phyloP scores from a whole-genome alignment of 1,140 invertebrate genomes.

The Drosophila kohkoa region DNA sequence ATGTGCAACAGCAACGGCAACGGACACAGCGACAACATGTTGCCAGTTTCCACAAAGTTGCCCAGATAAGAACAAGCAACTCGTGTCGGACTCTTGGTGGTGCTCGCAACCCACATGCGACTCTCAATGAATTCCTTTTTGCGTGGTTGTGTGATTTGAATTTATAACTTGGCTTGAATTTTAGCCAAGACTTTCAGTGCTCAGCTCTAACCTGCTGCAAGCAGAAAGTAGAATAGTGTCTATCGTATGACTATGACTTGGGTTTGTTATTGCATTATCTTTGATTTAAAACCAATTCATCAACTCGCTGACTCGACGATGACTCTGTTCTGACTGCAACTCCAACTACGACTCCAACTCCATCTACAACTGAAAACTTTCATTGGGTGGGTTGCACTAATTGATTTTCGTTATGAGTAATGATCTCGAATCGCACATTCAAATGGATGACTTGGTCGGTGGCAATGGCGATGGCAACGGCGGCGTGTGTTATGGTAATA shows the following conservation, averaged over 20 bases:
- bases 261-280: slow-evolving; percentile 80
- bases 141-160: slow-evolving; percentile 82
- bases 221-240: slow-evolving; percentile 5
- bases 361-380: slow-evolving; percentile 34
- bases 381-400: slow-evolving; percentile 76
- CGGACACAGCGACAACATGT: slow-evolving; percentile 55
- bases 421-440: slow-evolving; percentile 75
- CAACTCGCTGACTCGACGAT: slow-evolving; percentile 75
- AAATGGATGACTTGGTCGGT: slow-evolving; percentile 66
- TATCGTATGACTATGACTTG: slow-evolving; percentile 62
- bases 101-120: slow-evolving; percentile 63
- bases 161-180: slow-evolving; percentile 74
- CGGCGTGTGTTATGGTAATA: slow-evolving; percentile 67
- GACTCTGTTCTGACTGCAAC: slow-evolving; percentile 64
- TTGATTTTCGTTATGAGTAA: slow-evolving; percentile 81
- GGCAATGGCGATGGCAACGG: slow-evolving; percentile 31
- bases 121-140: slow-evolving; percentile 75
- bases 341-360: slow-evolving; percentile 29
- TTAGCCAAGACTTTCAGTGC: slow-evolving; percentile 5
- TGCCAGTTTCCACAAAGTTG: slow-evolving; percentile 52
- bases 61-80: slow-evolving; percentile 70
- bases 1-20: slow-evolving; percentile 52
- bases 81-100: slow-evolving; percentile 51
- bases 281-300: slow-evolving; percentile 83
- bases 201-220: slow-evolving; percentile 1